Base-by-base conservation (phyloP, 2,888 invertebrate species). In the Deilephila elpenor region DNA sequence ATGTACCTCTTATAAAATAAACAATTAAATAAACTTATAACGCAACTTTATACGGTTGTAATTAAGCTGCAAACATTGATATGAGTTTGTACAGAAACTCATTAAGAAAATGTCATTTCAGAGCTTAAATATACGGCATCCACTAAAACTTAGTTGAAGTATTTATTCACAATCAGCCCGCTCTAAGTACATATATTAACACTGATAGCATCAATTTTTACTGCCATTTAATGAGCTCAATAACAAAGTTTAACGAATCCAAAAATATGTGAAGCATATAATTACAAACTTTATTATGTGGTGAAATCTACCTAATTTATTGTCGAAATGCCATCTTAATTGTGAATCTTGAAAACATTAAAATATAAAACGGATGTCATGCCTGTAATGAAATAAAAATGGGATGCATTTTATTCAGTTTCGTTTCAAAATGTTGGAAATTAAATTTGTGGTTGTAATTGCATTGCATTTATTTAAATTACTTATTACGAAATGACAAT, bases 401-500 rank as follows among this genome's bases (percentile, higher is more conserved):
- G 73, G 74, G 72, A 76, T 74, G 76, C 73, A 73, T 80, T 83
- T 82, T 79, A 80, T 80, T 83, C 79, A 78, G 76, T 84, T 85
- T 84, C 78, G 82, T 83, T 80, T 78, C 74, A 80, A 75, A 74
- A 73, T 75, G 76, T 82, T 81, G 79, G 78, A 80, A 79, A 81
- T 87, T 88, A 86, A 85, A 87, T 88, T 87, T 87, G 85, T 84
- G 79, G 79, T 74, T 78, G 79, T 84, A 88, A 88, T 88, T 88
- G 82, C 84, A 88, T 88, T 88, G 83, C 83, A 84, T 87, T 88
- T 84, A 87, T 86, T 86, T 78, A 79, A 87, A 85, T 83, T 79
- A 82, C 80, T 37, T 64, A 82, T 82, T 81, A 78, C 74, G 71
- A 77, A 76, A 78, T 74, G 74, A 81, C 75, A 80, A 75, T 79